A percentile compares a stretch with the other conserved stretches of the same genome.
These are phyloP conservation scores for Malachius bipustulatus DNA, from an alignment of 2,888 invertebrate species.

Conservation along the genomic window DNA sequence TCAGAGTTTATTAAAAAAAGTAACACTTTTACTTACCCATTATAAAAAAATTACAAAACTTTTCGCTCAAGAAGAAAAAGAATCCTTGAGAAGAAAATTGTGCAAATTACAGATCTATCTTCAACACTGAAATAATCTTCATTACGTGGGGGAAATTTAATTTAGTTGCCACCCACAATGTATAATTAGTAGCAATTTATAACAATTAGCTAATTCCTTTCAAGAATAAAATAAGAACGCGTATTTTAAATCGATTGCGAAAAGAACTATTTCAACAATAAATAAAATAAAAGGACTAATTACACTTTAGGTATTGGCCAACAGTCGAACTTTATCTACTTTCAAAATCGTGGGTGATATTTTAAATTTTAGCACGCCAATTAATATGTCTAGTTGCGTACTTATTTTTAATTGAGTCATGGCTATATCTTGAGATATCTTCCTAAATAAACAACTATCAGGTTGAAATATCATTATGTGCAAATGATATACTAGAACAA, in stretches of 20 bases:
- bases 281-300: constrained; percentile 1
- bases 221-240: neutral
- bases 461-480: neutral
- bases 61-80: too few relatives aligned
- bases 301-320: neutral
- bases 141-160: too few relatives aligned
- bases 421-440: constrained; percentile 21
- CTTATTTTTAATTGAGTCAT: constrained; percentile 24
- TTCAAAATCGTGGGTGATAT: constrained; percentile 26
- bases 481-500: constrained; percentile 1
- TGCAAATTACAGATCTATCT: too few relatives aligned
- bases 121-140: too few relatives aligned
- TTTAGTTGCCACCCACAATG: too few relatives aligned
- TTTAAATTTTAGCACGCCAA: constrained; percentile 24
- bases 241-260: neutral
- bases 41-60: too few relatives aligned
- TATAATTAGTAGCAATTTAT: neutral
- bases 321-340: neutral
- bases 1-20: too few relatives aligned
- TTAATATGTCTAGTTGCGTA: constrained; percentile 21
- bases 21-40: too few relatives aligned
- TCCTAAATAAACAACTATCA: constrained; percentile 10
- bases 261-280: constrained; percentile 1
- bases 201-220: neutral
- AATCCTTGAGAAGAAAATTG: too few relatives aligned